Evolutionary conservation across 2,888 invertebrate species (phyloP), one percentile per base, ranked within the genome.

Genomic region (Ornithoptera alexandrae): DNA sequence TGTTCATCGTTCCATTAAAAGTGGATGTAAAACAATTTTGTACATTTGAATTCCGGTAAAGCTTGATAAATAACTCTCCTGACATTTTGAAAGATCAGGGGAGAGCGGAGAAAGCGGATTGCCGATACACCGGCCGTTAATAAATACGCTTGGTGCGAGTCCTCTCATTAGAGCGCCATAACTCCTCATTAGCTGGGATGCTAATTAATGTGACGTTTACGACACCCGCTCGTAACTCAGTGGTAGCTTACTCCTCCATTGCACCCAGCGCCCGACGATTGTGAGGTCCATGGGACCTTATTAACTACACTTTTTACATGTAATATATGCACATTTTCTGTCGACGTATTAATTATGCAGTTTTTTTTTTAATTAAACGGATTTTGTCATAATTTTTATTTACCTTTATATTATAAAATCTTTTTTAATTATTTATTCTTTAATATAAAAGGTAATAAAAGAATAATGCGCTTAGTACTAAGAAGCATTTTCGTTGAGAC

Each of bases 191-290:
- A 92, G 90, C 80, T 88, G 86, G 81, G 85, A 87, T 87, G 90
- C 90, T 91, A 92, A 92, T 92, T 92, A 92, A 91, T 85, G 89
- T 88, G 91, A 91, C 91, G 86, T 88, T 90, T 89, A 89, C 89
- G 89, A 88, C 83, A 82, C 80, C 79, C 83, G 80, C 81, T 84
- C 87, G 84, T 85, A 84, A 84, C 74, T 79, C 77, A 77, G 74
- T 72, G 72, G 63, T 62, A 58, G 67, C 71, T 62, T 24, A 57
- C 17, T 15, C 50, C 67, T 72, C 71, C 66, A 61, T 58, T 62
- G 71, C 67, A 73, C 74, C 70, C 75, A 74, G 74, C 53, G 60
- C 56, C 61, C 63, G 64, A 64, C 60, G 67, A 67, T 64, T 67
- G 64, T 60, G 70, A 66, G 53, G 46, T 65, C 60, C 67, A 15